A percentile compares a stretch with the other conserved stretches of the same genome.
Conservation (phyloP, 2,888 invertebrate species). For the Troilus luridus region DNA sequence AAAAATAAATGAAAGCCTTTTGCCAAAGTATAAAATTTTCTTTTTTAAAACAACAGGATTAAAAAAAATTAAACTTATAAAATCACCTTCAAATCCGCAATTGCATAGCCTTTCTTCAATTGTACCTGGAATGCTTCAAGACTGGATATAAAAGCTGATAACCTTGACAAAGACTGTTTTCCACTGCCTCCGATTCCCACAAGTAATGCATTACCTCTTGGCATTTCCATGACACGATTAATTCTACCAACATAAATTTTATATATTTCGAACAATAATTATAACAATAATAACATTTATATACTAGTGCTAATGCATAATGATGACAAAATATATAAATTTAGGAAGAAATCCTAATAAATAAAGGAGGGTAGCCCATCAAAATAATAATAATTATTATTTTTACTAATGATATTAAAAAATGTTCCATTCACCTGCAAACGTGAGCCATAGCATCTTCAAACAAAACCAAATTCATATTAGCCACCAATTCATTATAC, state of each 20-base stretch:
- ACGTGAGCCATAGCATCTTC: slow-evolving; percentile 96
- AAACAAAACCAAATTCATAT: slow-evolving; percentile 94
- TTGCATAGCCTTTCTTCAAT: slow-evolving; percentile 88
- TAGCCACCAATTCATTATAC: slow-evolving; percentile 91
- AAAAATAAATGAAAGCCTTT: slow-evolving; percentile 57
- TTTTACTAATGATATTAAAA: background rate
- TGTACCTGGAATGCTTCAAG: slow-evolving; percentile 95
- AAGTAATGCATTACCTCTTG: slow-evolving; percentile 91
- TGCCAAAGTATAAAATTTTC: background rate
- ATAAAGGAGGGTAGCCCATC: too few species aligned
- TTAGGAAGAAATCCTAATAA: too few species aligned
- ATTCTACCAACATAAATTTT: slow-evolving; percentile 74
- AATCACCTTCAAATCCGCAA: slow-evolving; percentile 80
- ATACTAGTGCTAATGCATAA: background rate
- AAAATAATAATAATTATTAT: background rate
- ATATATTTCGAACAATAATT: too few species aligned
- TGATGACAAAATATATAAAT: background rate
- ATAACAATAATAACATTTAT: background rate
- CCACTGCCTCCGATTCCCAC: slow-evolving; percentile 97
- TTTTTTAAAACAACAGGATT: background rate
- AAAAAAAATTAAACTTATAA: background rate
- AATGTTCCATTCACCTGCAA: slow-evolving; percentile 74
- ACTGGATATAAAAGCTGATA: slow-evolving; percentile 91
- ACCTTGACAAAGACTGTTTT: slow-evolving; percentile 90
- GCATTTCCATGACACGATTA: slow-evolving; percentile 91